Base-by-base conservation (phyloP, 64 coral and sea anemone genomes). In the Porites lutea region DNA sequence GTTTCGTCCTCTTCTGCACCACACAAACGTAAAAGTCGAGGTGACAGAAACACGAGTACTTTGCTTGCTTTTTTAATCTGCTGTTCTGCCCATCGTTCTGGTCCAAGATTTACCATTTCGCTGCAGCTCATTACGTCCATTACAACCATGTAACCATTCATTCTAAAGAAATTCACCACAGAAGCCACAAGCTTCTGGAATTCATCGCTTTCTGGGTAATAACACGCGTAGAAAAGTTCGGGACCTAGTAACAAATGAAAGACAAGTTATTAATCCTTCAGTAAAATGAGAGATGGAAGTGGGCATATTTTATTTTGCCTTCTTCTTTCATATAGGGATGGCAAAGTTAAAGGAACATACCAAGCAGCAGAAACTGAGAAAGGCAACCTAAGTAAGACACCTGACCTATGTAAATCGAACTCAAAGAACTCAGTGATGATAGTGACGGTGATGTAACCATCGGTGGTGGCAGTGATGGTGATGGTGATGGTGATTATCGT, bases 11-110 rank as follows among this genome's bases (percentile, higher is more conserved):
- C 62, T 0, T 10, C 46, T 3, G 18, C 45, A 5, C 62, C 63
- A 68, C 19, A 68, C 19, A 84, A 13, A 13, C 81, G 81, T 63
- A 84, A 12, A 84, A 84, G 59, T 12, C 63, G 62, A 13, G 81
- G 81, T 50, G 81, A 84, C 45, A 84, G 59, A 52, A 84, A 84
- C 14, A 84, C 63, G 4, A 84, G 81, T 49, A 84, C 49, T 21
- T 84, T 84, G 47, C 48, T 44, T 4, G 81, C 81, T 52, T 68
- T 66, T 47, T 68, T 66, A 46, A 84, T 84, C 48, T 84, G 81
- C 10, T 84, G 81, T 13, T 84, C 81, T 15, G 81, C 81, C 81
- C 81, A 84, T 8, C 81, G 81, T 52, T 61, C 69, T 84, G 81
- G 81, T 50, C 81, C 81, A 84, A 66, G 61, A 69, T 66, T 20